These are phyloP conservation scores for Automeris io DNA, from an alignment of 2,888 invertebrate genomes.

Conservation along the genomic window DNA sequence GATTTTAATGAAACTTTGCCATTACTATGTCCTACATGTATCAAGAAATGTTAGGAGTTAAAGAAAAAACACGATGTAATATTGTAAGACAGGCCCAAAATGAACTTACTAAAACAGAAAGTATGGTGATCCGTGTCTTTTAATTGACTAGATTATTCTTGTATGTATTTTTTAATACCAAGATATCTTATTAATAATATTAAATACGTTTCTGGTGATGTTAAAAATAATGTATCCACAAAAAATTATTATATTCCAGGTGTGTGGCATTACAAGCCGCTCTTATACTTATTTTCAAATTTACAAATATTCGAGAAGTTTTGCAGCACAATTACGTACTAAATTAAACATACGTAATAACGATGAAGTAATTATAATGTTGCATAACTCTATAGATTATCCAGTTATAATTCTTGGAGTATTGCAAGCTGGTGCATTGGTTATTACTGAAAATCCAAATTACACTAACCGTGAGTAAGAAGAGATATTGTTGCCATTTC, in stretches of 20 bases:
- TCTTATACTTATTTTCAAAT: slow-evolving; percentile 81
- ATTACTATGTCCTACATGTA: too few species aligned
- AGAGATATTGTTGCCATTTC: too few species aligned
- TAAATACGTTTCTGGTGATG: neutral
- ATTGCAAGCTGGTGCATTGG: slow-evolving; percentile 78
- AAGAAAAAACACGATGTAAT: too few species aligned
- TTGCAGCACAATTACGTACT: slow-evolving; percentile 77
- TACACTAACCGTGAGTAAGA: slow-evolving; percentile 79
- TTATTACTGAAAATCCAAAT: slow-evolving; percentile 83
- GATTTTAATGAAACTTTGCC: too few species aligned
- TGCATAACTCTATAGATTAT: slow-evolving; percentile 85
- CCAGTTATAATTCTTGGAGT: slow-evolving; percentile 78
- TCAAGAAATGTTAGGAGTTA: too few species aligned
- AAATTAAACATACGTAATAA: slow-evolving; percentile 78
- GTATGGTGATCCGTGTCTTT: too few species aligned
- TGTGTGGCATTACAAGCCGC: slow-evolving; percentile 81
- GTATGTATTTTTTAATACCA: too few species aligned
- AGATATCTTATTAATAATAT: too few species aligned
- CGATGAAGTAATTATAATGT: slow-evolving; percentile 79
- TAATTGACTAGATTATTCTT: too few species aligned
- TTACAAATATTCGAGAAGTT: slow-evolving; percentile 73
- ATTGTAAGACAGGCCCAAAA: too few species aligned
- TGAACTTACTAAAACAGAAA: too few species aligned
- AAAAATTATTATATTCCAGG: slow-evolving; percentile 60
- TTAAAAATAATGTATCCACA: neutral